phyloP scores from a whole-genome alignment of 2,797 vertebrate genomes.

The Denticeps clupeoides region DNA sequence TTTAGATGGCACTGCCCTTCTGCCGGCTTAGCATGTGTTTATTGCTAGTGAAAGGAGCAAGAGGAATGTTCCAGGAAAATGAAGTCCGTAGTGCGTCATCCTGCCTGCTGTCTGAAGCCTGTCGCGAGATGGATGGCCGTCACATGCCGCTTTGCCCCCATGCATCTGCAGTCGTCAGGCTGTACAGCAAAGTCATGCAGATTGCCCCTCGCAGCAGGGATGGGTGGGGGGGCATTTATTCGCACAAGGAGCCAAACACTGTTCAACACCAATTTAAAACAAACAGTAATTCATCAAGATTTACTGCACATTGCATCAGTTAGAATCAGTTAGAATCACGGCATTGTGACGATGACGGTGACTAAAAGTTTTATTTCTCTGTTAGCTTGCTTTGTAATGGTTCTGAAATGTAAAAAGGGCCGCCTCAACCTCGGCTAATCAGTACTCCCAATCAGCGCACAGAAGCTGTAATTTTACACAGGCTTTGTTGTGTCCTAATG shows the following conservation, averaged over 20 bases:
- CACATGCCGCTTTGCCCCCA: slow-evolving; percentile 19
- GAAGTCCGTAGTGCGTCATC: slow-evolving; percentile 7
- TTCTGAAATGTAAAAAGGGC: too few species aligned
- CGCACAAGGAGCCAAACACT: neutral
- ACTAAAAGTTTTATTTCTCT: too few species aligned
- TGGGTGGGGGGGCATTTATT: neutral
- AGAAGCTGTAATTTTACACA: too few species aligned
- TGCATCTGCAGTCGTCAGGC: slow-evolving; percentile 24
- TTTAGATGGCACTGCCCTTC: slow-evolving; percentile 12
- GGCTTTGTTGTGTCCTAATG: too few species aligned
- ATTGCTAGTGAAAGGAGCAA: slow-evolving; percentile 17
- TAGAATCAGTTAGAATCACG: too few species aligned
- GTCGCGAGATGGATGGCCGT: slow-evolving; percentile 29
- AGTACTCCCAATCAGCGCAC: too few species aligned
- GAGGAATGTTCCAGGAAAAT: slow-evolving; percentile 6
- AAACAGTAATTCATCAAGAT: slow-evolving; percentile 21
- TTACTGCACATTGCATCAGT: slow-evolving; percentile 14
- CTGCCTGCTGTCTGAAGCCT: slow-evolving; percentile 14
- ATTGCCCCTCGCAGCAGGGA: neutral
- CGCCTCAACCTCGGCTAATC: too few species aligned
- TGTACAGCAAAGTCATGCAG: slow-evolving; percentile 26
- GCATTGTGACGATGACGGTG: neutral
- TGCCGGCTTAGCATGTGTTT: slow-evolving; percentile 20
- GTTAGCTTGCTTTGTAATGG: too few species aligned
- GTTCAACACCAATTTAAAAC: slow-evolving; percentile 17